Conservation (phyloP, 2,797 vertebrate species). For the Hydrocynus forskahlii region DNA sequence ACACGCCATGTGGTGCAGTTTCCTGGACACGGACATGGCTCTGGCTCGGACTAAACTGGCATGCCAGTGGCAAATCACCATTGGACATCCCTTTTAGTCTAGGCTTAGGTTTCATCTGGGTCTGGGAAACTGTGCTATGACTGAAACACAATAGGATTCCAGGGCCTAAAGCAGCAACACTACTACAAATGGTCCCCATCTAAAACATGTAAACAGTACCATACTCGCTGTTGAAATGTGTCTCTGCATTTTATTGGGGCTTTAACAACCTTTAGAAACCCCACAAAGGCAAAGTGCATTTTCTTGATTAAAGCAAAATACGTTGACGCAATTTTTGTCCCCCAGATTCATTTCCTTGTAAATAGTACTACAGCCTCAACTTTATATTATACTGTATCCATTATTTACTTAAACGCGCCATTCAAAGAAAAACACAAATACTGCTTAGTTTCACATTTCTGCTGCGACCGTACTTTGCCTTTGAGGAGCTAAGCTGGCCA, state of each 20-base stretch:
- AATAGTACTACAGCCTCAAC: slow-evolving; percentile 21
- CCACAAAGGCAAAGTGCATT: slow-evolving; percentile 34
- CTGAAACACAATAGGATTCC: background rate
- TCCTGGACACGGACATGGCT: background rate
- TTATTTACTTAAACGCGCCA: background rate
- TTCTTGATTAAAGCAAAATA: background rate
- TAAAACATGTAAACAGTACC: slow-evolving; percentile 10
- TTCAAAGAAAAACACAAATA: background rate
- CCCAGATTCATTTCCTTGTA: slow-evolving; percentile 17
- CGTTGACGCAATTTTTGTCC: too few species aligned
- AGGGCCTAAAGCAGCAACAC: background rate
- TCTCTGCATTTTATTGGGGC: background rate
- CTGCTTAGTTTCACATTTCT: background rate
- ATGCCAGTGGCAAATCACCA: background rate
- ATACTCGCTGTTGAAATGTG: background rate
- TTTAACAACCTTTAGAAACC: background rate
- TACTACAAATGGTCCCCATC: background rate
- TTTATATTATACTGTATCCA: slow-evolving; percentile 25
- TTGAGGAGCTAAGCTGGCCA: slow-evolving; percentile 44
- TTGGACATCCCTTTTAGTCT: background rate
- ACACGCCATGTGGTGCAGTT: background rate
- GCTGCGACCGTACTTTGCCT: slow-evolving; percentile 44
- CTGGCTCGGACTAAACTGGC: background rate
- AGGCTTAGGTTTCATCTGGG: background rate
- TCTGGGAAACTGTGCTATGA: background rate